A percentile compares a stretch with the other conserved stretches of the same genome.
Conservation (phyloP, 2,888 invertebrate genomes). For the Busseola fusca region DNA sequence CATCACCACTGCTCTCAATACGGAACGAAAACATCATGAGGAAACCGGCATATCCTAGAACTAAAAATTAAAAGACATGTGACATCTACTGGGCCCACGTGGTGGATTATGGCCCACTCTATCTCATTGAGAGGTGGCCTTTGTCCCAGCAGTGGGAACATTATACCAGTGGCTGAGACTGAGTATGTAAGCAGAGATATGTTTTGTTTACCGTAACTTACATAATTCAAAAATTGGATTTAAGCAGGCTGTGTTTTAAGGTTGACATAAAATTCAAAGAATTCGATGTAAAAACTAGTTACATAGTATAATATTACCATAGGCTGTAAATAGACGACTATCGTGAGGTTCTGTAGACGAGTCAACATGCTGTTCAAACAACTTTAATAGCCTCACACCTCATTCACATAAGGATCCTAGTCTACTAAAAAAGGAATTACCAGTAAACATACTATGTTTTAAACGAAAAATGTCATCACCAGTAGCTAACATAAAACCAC, state of each 20-base stretch:
- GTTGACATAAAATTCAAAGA: background rate
- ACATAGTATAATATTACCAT: background rate
- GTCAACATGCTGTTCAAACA: conserved; percentile 12
- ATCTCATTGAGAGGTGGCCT: background rate
- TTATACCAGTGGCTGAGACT: background rate
- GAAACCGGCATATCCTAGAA: background rate
- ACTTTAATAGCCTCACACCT: conserved; percentile 20
- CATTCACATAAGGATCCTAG: conserved; percentile 9
- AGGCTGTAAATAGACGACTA: background rate
- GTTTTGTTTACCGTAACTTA: background rate
- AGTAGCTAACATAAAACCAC: conserved; percentile 18
- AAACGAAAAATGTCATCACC: conserved; percentile 41
- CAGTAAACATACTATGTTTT: conserved; percentile 15
- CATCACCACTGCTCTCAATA: background rate
- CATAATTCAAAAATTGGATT: background rate
- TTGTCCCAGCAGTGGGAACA: background rate
- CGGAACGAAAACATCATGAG: background rate
- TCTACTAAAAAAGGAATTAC: conserved; percentile 21
- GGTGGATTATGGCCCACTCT: background rate
- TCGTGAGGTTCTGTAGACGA: background rate
- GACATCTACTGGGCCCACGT: background rate
- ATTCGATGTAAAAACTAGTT: background rate
- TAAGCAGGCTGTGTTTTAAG: background rate
- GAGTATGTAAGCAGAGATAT: background rate
- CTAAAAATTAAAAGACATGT: background rate